phyloP scores from a whole-genome alignment of 1,140 invertebrate genomes.

The Belonocnema kinseyi region DNA sequence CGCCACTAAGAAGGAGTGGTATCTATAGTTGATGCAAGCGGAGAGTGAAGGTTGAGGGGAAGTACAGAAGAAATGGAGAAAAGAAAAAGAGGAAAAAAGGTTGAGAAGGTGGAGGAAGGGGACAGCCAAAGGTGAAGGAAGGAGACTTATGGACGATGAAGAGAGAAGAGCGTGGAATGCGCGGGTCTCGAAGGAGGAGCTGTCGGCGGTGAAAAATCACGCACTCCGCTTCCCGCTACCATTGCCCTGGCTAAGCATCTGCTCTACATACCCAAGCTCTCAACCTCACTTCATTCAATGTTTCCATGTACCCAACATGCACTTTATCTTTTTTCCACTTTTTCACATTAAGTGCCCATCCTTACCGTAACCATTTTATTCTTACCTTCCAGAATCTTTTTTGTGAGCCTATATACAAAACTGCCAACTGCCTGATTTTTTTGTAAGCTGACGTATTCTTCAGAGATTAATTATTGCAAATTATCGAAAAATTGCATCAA shows the following conservation, averaged over 20 bases:
- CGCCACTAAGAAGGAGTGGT: conserved; percentile 19
- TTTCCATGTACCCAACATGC: conserved; percentile 5
- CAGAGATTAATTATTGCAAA: no score
- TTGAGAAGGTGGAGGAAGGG: neutral
- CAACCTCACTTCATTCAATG: conserved; percentile 51
- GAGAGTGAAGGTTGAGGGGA: conserved; percentile 54
- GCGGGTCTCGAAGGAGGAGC: conserved; percentile 65
- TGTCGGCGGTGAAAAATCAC: conserved; percentile 70
- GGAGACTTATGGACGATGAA: conserved; percentile 10
- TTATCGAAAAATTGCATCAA: no score
- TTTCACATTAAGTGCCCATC: neutral
- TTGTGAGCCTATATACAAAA: no score
- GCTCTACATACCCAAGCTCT: conserved; percentile 71
- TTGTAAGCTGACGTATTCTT: no score
- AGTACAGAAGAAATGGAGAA: conserved; percentile 36
- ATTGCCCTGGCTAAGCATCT: conserved; percentile 61
- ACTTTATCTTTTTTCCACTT: neutral
- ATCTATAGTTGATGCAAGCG: conserved; percentile 1
- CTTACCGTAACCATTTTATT: neutral
- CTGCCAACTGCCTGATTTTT: no score
- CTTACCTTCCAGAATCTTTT: no score
- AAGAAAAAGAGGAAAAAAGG: conserved; percentile 37
- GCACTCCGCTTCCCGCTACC: conserved; percentile 55
- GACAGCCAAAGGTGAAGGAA: conserved; percentile 36
- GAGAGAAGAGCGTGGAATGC: conserved; percentile 45